A percentile compares a stretch with the other conserved stretches of the same genome.
Conservation (phyloP, 2,888 invertebrate genomes). For the Latrodectus hesperus region DNA sequence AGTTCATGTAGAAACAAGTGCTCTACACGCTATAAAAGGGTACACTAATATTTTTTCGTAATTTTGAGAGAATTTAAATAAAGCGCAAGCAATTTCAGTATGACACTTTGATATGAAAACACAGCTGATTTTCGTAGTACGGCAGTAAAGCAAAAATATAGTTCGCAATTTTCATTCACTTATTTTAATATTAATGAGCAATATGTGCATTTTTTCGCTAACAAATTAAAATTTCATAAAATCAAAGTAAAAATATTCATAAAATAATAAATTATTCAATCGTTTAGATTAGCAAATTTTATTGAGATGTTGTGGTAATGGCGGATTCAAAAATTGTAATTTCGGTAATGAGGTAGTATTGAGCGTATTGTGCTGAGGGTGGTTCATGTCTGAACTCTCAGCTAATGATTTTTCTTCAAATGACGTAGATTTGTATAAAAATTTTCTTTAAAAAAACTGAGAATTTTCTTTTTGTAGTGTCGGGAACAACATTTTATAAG, state of each 20-base stretch:
- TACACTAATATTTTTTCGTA: too few relatives aligned
- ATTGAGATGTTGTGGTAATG: slow-evolving; percentile 59
- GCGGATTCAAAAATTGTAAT: slow-evolving; percentile 62
- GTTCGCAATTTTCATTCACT: slow-evolving; percentile 16
- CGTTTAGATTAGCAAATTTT: neutral
- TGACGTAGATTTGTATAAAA: slow-evolving; percentile 66
- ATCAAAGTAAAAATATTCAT: neutral
- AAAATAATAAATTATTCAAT: neutral
- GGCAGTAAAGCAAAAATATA: slow-evolving; percentile 58
- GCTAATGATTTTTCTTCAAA: slow-evolving; percentile 66
- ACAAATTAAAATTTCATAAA: slow-evolving; percentile 1
- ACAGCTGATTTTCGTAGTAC: slow-evolving; percentile 66
- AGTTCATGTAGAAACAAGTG: too few relatives aligned
- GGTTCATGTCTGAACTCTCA: slow-evolving; percentile 66
- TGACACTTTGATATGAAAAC: slow-evolving; percentile 41
- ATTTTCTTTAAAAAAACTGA: slow-evolving; percentile 46
- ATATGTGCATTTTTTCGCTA: neutral
- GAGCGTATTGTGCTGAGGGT: slow-evolving; percentile 68
- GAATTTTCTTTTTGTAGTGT: slow-evolving; percentile 41
- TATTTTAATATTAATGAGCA: neutral
- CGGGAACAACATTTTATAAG: slow-evolving; percentile 27
- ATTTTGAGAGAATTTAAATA: too few relatives aligned
- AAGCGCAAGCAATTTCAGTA: too few relatives aligned
- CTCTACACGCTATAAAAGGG: too few relatives aligned
- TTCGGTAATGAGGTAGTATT: slow-evolving; percentile 65